These are phyloP conservation scores for Agriopis marginaria DNA, from an alignment of 2,888 invertebrate genomes.

Conservation along the genomic window DNA sequence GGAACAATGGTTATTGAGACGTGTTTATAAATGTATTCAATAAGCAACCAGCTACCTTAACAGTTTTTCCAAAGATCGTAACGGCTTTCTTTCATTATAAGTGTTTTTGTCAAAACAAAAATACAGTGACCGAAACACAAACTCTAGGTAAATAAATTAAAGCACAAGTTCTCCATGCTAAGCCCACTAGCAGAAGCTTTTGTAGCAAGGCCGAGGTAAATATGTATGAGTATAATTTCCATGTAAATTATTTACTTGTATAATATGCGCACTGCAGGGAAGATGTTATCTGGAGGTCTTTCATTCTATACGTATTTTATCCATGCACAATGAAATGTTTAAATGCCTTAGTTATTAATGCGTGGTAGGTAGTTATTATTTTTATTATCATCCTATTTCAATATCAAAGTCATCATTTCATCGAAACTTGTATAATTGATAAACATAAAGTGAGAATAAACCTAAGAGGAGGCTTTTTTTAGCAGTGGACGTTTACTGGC, in stretches of 20 bases:
- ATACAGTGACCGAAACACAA: not conserved
- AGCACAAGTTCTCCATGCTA: slow-evolving; percentile 8
- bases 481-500: too few species aligned
- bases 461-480: too few species aligned
- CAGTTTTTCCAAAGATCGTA: not conserved
- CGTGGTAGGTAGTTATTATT: not conserved
- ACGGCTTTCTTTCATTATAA: too few species aligned
- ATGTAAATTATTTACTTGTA: slow-evolving; percentile 22
- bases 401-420: too few species aligned
- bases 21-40: too few species aligned
- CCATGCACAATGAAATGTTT: slow-evolving; percentile 2
- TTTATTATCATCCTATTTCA: not conserved
- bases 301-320: not conserved
- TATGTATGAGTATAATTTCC: slow-evolving; percentile 20
- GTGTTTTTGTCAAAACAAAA: not conserved
- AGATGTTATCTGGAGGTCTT: slow-evolving; percentile 17
- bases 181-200: slow-evolving; percentile 14
- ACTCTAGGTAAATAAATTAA: slow-evolving; percentile 7
- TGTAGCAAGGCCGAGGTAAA: slow-evolving; percentile 12
- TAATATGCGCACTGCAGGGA: slow-evolving; percentile 15
- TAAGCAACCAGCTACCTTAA: not conserved
- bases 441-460: too few species aligned
- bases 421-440: too few species aligned
- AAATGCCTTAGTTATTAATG: not conserved
- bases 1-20: too few species aligned